Evolutionary conservation across 64 coral and sea anemone genomes (phyloP), one percentile per base, ranked within the genome.

Genomic region (Porites australiensis): DNA sequence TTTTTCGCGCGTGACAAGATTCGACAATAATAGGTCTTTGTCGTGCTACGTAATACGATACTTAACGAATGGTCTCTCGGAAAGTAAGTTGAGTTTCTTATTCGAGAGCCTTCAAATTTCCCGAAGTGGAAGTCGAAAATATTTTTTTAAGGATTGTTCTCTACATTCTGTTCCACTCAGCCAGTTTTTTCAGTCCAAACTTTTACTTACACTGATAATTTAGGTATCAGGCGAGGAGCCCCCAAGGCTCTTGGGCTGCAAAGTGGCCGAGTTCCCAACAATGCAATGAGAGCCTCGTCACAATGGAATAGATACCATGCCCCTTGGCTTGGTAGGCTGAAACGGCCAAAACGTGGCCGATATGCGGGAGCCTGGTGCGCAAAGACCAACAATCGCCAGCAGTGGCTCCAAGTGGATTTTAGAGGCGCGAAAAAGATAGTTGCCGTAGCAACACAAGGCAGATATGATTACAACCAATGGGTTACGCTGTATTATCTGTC

Each of bases 281-380:
- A 64, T 8, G 71, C 83, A 16, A 69, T 93, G 73, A 79, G 71
- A 37, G 82, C 82, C 37, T 93, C 91, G 0, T 77, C 71, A 44
- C 58, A 65, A 77, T 93, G 83, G 72, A 52, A 93, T 62, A 48
- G 61, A 1, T 61, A 87, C 82, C 72, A 71, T 37, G 74, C 59
- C 45, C 58, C 82, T 47, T 87, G 73, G 57, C 58, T 77, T 43
- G 83, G 47, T 60, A 74, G 91, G 64, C 82, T 93, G 3, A 63
- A 93, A 60, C 71, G 71, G n/a, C 74, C 62, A 16, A 79, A 21
- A 71, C 81, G 73, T 57, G 82, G 91, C 48, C 79, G 80, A 27
- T 76, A 90, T 37, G 76, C 48, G 43, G 95, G 95, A 20, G 95
- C 63, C 50, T 96, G 95, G 95, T 90, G 87, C 13, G 81, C 88